Base-by-base conservation (phyloP, 1,140 invertebrate genomes). In the Lamellibrachia luymesi region DNA sequence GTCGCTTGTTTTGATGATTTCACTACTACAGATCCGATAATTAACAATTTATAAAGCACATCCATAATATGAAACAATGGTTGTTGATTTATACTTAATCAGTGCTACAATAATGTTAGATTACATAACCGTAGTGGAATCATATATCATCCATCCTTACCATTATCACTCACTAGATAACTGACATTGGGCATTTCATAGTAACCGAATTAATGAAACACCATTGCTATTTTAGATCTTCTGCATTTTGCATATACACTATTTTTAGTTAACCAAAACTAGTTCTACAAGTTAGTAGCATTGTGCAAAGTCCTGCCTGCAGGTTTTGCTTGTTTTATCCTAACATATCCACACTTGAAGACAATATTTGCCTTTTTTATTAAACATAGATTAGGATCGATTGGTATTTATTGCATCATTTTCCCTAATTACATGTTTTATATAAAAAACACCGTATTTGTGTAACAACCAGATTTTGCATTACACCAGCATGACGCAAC, bases 251-350 rank as follows among this genome's bases (percentile, higher is more conserved):
- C 25, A 10, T 80, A 22, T 22, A 80, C 5, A 2, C 13, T 22
- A 17, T 2, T 90, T 64, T 92, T 13, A 56, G 8, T 56, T 92
- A n/a, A 10, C 4, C 25, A 49, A 27, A n/a, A 52, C 6, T 51
- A 8, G 52, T 10, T 1, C 51, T 92, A 5, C 90, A 91, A 17
- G n/a, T 27, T 50, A 50, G 50, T 50, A 27, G 90, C 50, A 51
- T 92, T 90, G 91, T 38, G 93, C 25, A 38, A 22, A 92, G n/a
- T 8, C 89, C 92, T 92, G 91, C 50, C 4, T 92, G 13, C 90
- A 52, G 89, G 25, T 64, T 91, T 38, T 91, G 7, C 50, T 90
- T 91, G 50, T 22, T 38, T 50, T 50, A 6, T 25, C 22, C 25
- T 49, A 50, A 25, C 7, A 25, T 0, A 5, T 22, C 51, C 38